Conservation (phyloP, 1,140 invertebrate genomes). For the Lucilia sericata region DNA sequence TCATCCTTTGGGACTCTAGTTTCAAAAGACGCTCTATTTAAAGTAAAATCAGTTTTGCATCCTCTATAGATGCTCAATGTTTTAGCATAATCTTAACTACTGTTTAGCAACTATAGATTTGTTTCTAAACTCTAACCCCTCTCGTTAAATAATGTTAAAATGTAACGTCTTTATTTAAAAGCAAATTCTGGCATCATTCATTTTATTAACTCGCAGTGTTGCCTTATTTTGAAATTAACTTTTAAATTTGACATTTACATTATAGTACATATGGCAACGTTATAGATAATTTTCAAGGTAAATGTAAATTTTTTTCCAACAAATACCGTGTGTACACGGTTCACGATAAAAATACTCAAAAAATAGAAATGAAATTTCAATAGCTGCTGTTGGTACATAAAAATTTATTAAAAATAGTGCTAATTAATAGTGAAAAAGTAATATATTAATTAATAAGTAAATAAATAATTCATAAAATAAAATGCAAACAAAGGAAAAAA, state of each 20-base stretch:
- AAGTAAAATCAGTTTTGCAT: too few relatives aligned
- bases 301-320: constrained; percentile 19
- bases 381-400: not conserved
- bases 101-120: too few relatives aligned
- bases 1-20: too few relatives aligned
- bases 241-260: not conserved
- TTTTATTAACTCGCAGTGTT: not conserved
- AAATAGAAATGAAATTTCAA: not conserved
- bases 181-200: not conserved
- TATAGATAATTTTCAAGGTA: not conserved
- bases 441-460: not conserved
- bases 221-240: not conserved
- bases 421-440: not conserved
- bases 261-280: not conserved
- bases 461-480: not conserved
- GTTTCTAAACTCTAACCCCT: too few relatives aligned
- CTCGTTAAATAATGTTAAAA: not conserved
- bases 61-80: too few relatives aligned
- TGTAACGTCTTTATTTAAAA: not conserved
- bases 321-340: constrained; percentile 6
- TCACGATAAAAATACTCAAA: not conserved
- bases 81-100: too few relatives aligned
- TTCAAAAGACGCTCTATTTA: too few relatives aligned
- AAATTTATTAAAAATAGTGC: not conserved
- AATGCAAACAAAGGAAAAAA: not conserved